Percentiles rank a stretch among this genome's conserved stretches.
These are phyloP conservation scores for Alcedo quadribrachys DNA, from an alignment of 2,797 vertebrate species.

Conservation along the genomic window DNA sequence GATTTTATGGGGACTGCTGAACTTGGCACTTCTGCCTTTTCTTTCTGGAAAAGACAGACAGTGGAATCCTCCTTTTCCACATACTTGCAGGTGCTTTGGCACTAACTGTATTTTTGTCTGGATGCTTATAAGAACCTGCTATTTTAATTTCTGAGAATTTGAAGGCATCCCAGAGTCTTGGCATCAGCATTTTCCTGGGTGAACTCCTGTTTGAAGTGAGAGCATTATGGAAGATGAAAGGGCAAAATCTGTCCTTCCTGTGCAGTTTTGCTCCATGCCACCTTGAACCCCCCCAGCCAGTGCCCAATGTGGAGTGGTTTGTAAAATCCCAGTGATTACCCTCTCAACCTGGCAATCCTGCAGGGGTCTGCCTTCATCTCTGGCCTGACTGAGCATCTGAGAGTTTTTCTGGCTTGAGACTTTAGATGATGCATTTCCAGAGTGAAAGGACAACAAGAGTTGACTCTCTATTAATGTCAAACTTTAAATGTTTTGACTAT, in stretches of 20 bases:
- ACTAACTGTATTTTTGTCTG: background rate
- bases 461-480: slow-evolving; percentile 48
- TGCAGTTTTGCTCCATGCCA: fast-evolving
- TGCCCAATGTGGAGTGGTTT: background rate
- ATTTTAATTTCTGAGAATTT: background rate
- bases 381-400: background rate
- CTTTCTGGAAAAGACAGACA: background rate
- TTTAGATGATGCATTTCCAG: background rate
- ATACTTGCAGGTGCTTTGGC: slow-evolving; percentile 6
- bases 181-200: background rate
- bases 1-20: background rate
- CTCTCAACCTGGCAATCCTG: background rate
- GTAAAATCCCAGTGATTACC: background rate
- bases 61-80: background rate
- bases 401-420: background rate
- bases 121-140: background rate
- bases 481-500: slow-evolving; percentile 71
- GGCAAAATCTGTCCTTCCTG: background rate
- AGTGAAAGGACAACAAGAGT: slow-evolving; percentile 31
- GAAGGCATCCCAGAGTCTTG: background rate
- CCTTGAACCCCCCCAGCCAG: background rate
- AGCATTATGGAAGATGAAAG: background rate
- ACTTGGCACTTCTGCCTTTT: background rate
- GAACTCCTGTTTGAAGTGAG: background rate
- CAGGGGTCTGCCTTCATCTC: background rate